These are phyloP conservation scores for Caenorhabditis doughertyi DNA, from an alignment of 2,888 invertebrate genomes.

Conservation along the genomic window DNA sequence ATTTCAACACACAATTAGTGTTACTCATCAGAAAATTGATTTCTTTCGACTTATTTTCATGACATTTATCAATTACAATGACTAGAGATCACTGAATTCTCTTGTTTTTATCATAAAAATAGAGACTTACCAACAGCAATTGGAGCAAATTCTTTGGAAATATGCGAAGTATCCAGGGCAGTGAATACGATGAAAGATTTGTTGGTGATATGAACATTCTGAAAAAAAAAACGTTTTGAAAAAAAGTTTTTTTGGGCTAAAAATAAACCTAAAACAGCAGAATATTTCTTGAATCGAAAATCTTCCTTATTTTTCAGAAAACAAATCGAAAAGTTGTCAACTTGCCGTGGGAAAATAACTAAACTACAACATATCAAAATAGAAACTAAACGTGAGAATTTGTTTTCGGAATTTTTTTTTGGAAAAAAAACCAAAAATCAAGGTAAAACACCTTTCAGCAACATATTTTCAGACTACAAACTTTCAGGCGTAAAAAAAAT, in stretches of 20 bases:
- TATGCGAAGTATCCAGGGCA: neutral
- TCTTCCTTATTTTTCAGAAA: too few relatives aligned
- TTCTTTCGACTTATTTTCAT: too few relatives aligned
- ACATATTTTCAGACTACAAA: neutral
- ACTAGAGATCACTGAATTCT: neutral
- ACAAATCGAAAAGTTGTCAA: too few relatives aligned
- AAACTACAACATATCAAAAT: too few relatives aligned
- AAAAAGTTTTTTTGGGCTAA: neutral
- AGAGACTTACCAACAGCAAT: conserved; percentile 26
- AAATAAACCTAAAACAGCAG: neutral
- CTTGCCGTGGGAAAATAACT: too few relatives aligned
- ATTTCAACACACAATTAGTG: too few relatives aligned
- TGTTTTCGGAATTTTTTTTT: too few relatives aligned
- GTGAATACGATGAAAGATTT: conserved; percentile 30
- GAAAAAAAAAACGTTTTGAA: neutral
- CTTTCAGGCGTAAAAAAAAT: too few relatives aligned
- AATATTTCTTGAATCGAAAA: neutral
- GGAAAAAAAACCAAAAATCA: too few relatives aligned
- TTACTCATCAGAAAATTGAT: too few relatives aligned
- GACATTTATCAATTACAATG: neutral
- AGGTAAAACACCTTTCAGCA: too few relatives aligned
- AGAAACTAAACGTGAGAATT: too few relatives aligned
- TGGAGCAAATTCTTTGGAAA: neutral
- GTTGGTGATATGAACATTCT: conserved; percentile 25
- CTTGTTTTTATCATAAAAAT: neutral